Evolutionary conservation across 1,140 invertebrate species (phyloP).

Genomic region (Babylonia areolata): DNA sequence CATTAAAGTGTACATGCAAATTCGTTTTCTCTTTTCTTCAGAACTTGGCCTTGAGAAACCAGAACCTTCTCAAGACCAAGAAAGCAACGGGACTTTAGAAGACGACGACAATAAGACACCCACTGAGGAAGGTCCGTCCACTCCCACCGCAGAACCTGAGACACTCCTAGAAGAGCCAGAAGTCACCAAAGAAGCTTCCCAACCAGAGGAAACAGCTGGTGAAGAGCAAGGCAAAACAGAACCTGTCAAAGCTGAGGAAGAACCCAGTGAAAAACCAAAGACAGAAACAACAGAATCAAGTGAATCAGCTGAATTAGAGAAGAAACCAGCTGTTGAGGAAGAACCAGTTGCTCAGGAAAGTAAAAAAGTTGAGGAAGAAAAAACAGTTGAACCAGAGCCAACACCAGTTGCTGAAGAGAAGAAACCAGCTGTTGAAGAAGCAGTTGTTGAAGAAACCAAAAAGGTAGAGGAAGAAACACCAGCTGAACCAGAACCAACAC

Average conservation of each 20-base stretch:
- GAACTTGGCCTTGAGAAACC: constrained; percentile 31
- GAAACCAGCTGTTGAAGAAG: neutral
- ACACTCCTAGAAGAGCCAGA: neutral
- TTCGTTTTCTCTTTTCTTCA: neutral
- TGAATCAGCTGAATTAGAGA: neutral
- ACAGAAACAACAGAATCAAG: neutral
- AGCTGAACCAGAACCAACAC: neutral
- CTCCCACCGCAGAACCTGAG: constrained; percentile 19
- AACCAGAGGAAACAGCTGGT: constrained; percentile 83
- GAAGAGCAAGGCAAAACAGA: neutral
- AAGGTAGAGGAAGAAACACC: constrained; percentile 24
- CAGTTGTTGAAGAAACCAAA: neutral
- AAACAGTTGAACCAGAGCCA: neutral
- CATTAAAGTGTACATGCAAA: neutral
- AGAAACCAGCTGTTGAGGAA: constrained; percentile 24
- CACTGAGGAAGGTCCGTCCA: neutral
- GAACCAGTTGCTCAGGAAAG: no score
- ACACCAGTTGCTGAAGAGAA: constrained; percentile 14
- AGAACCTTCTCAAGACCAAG: constrained; percentile 16
- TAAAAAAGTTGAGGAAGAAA: no score
- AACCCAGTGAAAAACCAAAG: neutral
- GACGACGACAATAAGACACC: constrained; percentile 13
- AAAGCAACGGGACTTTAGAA: constrained; percentile 17
- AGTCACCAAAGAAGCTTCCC: constrained; percentile 5
- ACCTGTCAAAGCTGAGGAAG: neutral